Evolutionary conservation across 2,113 vertebrate genomes (phyloP).

Genomic region (Lepus europaeus): DNA sequence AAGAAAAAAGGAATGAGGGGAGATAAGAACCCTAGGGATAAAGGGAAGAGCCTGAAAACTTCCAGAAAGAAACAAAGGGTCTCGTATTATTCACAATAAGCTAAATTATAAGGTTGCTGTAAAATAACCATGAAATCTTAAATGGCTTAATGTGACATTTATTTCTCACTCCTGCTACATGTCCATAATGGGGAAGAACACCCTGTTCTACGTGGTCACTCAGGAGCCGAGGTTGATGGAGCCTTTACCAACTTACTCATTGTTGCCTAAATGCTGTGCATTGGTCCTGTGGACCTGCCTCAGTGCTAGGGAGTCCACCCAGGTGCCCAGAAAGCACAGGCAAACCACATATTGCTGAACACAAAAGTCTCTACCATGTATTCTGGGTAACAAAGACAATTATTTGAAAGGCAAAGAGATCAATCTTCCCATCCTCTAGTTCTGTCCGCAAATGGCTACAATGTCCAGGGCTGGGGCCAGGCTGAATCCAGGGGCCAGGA

Average conservation of each 20-base stretch:
- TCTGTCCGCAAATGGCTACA: too few species aligned
- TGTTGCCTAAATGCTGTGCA: not conserved
- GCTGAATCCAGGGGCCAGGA: too few species aligned
- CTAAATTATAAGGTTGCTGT: not conserved
- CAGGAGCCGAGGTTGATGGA: not conserved
- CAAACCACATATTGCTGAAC: not conserved
- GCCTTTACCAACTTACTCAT: not conserved
- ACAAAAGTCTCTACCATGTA: not conserved
- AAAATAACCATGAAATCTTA: not conserved
- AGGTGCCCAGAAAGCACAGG: not conserved
- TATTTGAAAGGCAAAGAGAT: too few species aligned
- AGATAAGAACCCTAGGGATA: slow-evolving; percentile 42
- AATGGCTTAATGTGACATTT: slow-evolving; percentile 31
- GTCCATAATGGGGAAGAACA: not conserved
- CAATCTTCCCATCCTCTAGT: too few species aligned
- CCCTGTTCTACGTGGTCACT: not conserved
- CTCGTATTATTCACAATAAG: slow-evolving; percentile 40
- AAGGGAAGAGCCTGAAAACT: slow-evolving; percentile 35
- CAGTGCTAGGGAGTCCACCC: not conserved
- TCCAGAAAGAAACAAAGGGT: slow-evolving; percentile 26
- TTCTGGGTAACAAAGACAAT: not conserved
- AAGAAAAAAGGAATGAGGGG: not conserved
- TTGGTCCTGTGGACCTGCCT: not conserved
- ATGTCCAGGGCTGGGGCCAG: too few species aligned
- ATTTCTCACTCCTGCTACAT: not conserved